Percentiles rank a stretch among this genome's conserved stretches.
Conservation (phyloP, 2,888 invertebrate genomes). For the Pammene fasciana region DNA sequence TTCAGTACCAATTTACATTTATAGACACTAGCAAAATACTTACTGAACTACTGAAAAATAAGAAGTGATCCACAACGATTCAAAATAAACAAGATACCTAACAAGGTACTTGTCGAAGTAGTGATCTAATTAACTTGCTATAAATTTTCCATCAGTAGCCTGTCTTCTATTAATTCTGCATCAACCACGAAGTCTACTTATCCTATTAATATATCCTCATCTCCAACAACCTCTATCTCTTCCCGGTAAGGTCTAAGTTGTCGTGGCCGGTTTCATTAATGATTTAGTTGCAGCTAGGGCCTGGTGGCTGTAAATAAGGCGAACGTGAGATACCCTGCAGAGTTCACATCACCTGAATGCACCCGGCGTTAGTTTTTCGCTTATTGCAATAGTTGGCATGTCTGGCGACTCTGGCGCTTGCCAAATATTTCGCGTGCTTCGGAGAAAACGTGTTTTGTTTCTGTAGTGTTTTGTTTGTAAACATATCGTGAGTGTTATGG, state of each 20-base stretch:
- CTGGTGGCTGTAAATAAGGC: slow-evolving; percentile 54
- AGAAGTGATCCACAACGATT: too few relatives aligned
- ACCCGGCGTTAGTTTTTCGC: slow-evolving; percentile 60
- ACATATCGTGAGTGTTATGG: slow-evolving; percentile 5
- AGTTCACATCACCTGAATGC: slow-evolving; percentile 64
- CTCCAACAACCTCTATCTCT: slow-evolving; percentile 4
- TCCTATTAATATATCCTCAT: slow-evolving; percentile 24
- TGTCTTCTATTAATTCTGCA: slow-evolving; percentile 38
- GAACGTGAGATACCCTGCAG: slow-evolving; percentile 74
- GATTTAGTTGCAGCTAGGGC: slow-evolving; percentile 39
- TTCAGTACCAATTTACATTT: too few relatives aligned
- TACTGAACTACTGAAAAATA: too few relatives aligned
- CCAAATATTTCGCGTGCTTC: slow-evolving; percentile 35
- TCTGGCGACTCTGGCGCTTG: slow-evolving; percentile 41
- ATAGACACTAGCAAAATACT: too few relatives aligned
- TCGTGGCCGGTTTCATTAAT: slow-evolving; percentile 9
- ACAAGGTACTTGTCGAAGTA: not conserved
- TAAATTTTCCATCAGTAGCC: slow-evolving; percentile 37
- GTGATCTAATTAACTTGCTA: slow-evolving; percentile 31
- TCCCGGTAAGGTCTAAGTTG: not conserved
- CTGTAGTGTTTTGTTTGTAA: slow-evolving; percentile 34
- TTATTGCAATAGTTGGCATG: slow-evolving; percentile 49
- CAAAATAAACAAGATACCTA: too few relatives aligned
- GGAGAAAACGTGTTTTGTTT: slow-evolving; percentile 35
- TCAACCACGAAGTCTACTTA: slow-evolving; percentile 34